Evolutionary conservation across 2,888 invertebrate species (phyloP), one percentile per base, ranked within the genome.

Genomic region (Epistrophe eligans): DNA sequence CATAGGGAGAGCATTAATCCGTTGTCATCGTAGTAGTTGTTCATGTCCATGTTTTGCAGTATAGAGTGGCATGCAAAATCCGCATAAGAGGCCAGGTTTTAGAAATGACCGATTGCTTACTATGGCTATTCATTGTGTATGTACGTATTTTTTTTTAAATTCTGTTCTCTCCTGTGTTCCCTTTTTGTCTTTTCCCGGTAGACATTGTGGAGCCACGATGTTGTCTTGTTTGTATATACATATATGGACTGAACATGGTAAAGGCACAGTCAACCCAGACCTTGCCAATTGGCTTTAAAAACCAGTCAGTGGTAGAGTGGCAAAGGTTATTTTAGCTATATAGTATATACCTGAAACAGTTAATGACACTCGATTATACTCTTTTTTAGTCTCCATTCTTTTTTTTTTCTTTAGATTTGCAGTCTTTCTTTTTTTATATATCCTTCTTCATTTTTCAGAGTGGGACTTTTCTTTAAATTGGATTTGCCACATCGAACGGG

Each of bases 151-250:
- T 60, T n/a, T 17, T 17, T 67, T 67, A 40, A 32, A 35, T 45
- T 57, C 66, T 66, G 32, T 50, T 67, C 35, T 64, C 40, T 72
- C 45, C 28, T 40, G 60, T 76, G 48, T 82, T 64, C 73, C 58
- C 52, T 82, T 70, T 64, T 52, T 64, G 71, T 50, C 35, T 62
- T 50, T 67, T 62, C 58, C 71, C 11, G 66, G 74, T 66, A 87
- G 87, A 87, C 87, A 79, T 66, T 76, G n/a, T 79, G 87, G 87
- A 87, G 87, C 87, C 87, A 76, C 72, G 43, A 19, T 76, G 50
- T 74, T 58, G 64, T 40, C 58, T 74, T 32, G 17, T 66, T n/a
- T n/a, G 3, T 24, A 24, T 24, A 3, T 24, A 24, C 3, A 32
- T 62, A 24, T 15, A 43, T 62, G 62, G 38, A 60, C 19, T 60